A percentile compares a stretch with the other conserved stretches of the same genome.
Evolutionary conservation across 2,888 invertebrate genomes (phyloP).

Genomic region (Scotopteryx bipunctaria): DNA sequence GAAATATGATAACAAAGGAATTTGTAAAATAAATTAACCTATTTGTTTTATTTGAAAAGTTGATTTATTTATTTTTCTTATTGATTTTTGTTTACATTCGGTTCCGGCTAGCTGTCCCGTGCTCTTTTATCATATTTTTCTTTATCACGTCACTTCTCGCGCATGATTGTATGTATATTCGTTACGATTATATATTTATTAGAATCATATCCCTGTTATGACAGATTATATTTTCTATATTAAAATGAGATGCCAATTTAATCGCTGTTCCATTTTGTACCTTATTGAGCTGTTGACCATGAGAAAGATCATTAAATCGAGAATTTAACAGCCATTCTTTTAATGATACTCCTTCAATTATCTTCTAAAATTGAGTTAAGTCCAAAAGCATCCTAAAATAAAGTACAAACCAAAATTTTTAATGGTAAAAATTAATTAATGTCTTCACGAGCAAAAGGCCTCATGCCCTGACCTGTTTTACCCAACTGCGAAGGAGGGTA

Average conservation of each 20-base stretch:
- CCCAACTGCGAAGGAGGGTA: too few species aligned
- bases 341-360: constrained; percentile 55
- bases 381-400: not conserved
- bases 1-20: constrained; percentile 83
- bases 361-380: not conserved
- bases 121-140: constrained; percentile 68
- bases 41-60: constrained; percentile 79
- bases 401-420: not conserved
- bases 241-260: constrained; percentile 75
- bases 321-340: constrained; percentile 64
- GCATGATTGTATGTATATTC: constrained; percentile 63
- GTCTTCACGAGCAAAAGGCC: too few species aligned
- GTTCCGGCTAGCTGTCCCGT: constrained; percentile 50
- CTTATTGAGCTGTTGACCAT: constrained; percentile 69
- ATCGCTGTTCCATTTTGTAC: constrained; percentile 74
- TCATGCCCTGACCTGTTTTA: too few species aligned
- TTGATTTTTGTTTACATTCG: constrained; percentile 24
- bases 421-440: too few species aligned
- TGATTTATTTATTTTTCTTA: constrained; percentile 56
- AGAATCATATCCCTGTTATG: constrained; percentile 72
- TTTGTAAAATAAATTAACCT: constrained; percentile 83
- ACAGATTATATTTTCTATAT: constrained; percentile 78
- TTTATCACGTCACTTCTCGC: constrained; percentile 48
- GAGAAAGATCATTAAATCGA: constrained; percentile 68
- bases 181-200: constrained; percentile 65